Evolutionary conservation across 2,113 vertebrate genomes (phyloP).

Genomic region (Microcebus lehilahytsara): DNA sequence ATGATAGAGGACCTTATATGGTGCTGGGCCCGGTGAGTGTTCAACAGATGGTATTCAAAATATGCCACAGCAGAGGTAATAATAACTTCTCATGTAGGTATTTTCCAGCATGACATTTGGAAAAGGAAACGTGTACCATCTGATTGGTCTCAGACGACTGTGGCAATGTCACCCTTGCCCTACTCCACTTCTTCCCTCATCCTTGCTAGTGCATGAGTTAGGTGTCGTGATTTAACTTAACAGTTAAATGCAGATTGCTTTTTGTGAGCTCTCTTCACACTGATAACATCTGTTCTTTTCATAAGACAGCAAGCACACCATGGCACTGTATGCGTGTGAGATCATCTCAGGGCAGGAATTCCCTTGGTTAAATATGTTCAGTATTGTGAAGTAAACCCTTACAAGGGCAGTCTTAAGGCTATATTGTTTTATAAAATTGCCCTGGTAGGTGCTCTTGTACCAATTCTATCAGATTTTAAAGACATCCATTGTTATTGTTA

Average conservation of each 20-base stretch:
- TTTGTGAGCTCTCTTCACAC: not conserved
- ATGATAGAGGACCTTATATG: not conserved
- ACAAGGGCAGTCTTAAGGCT: not conserved
- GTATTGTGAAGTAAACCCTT: not conserved
- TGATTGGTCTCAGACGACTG: not conserved
- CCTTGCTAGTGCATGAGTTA: not conserved
- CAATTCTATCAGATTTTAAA: slow-evolving; percentile 16
- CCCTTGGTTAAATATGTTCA: not conserved
- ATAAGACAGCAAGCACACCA: not conserved
- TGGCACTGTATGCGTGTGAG: not conserved
- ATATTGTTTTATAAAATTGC: not conserved
- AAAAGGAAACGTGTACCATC: not conserved
- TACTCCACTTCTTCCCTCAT: not conserved
- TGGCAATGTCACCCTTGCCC: not conserved
- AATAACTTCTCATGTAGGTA: not conserved
- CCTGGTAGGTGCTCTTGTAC: not conserved
- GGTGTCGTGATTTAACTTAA: not conserved
- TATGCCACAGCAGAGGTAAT: not conserved
- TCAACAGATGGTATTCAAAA: not conserved
- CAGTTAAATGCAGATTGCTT: slow-evolving; percentile 4
- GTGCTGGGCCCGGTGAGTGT: not conserved
- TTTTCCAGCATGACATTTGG: not conserved
- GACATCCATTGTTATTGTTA: not conserved
- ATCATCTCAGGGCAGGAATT: not conserved
- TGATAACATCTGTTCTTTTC: not conserved